Percentiles rank a stretch among this genome's conserved stretches.
phyloP scores from a whole-genome alignment of 2,888 invertebrate species.

The Malthinus flaveolus region DNA sequence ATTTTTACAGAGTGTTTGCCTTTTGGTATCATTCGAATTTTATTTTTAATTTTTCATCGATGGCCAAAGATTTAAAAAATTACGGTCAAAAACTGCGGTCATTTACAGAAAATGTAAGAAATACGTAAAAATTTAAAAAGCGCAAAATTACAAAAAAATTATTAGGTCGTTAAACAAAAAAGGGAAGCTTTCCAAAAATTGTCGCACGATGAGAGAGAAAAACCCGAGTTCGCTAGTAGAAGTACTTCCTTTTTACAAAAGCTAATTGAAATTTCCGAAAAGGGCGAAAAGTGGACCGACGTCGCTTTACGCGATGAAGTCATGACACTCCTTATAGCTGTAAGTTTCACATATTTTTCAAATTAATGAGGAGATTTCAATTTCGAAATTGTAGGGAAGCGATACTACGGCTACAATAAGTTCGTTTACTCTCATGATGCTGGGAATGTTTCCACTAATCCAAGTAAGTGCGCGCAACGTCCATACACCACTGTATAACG shows the following conservation, averaged over 20 bases:
- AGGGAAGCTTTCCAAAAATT: background rate
- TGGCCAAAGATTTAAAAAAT: background rate
- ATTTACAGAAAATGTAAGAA: background rate
- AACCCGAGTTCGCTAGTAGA: slow-evolving; percentile 44
- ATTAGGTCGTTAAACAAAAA: slow-evolving; percentile 10
- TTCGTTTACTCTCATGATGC: slow-evolving; percentile 38
- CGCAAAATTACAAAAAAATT: too few species aligned
- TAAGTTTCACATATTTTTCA: too few species aligned
- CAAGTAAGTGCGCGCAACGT: slow-evolving; percentile 40
- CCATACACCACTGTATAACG: too few species aligned
- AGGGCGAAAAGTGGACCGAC: slow-evolving; percentile 57
- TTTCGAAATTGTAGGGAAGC: background rate
- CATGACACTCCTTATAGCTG: slow-evolving; percentile 59
- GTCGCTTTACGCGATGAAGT: slow-evolving; percentile 60
- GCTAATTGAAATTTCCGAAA: slow-evolving; percentile 56
- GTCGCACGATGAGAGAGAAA: background rate
- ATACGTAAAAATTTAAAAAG: background rate
- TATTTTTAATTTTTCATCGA: background rate
- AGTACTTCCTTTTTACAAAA: slow-evolving; percentile 55
- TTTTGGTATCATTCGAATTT: background rate
- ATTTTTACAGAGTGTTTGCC: background rate
- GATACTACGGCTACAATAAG: slow-evolving; percentile 30
- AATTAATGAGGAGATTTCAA: background rate
- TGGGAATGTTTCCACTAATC: slow-evolving; percentile 40
- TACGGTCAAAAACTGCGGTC: background rate